Conservation (phyloP, 2,888 invertebrate genomes). For the Ferrisia virgata region DNA sequence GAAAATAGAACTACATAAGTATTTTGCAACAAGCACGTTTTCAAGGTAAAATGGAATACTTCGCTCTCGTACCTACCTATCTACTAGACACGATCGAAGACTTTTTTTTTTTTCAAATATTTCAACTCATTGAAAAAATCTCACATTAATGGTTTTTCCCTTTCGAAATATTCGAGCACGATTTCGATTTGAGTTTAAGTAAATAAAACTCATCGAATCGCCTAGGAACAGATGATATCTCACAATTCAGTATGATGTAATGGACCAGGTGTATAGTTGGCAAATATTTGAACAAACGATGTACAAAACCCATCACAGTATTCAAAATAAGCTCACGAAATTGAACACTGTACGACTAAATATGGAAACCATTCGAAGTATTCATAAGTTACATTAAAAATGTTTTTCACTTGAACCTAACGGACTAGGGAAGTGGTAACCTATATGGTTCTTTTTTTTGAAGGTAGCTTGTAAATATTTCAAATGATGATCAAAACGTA, state of each 20-base stretch:
- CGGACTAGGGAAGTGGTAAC: no score
- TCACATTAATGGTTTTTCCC: neutral
- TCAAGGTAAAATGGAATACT: neutral
- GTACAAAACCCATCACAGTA: neutral
- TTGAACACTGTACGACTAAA: neutral
- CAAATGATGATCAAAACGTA: no score
- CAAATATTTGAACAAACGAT: neutral
- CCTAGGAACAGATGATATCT: neutral
- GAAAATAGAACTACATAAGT: neutral
- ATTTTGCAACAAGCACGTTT: neutral
- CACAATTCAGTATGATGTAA: neutral
- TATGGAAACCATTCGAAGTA: neutral
- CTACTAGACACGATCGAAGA: neutral
- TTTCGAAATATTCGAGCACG: neutral
- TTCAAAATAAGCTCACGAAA: neutral
- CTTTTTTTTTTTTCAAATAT: neutral
- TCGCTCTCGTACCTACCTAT: no score
- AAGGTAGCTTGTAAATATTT: no score
- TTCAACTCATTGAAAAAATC: neutral
- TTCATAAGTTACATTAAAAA: no score
- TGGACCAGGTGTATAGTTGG: neutral
- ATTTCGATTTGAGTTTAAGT: neutral
- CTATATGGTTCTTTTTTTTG: no score
- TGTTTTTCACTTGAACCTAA: no score
- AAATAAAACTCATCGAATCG: neutral